Conservation (phyloP, 1,140 invertebrate species). For the Alviniconcha marisindica region DNA sequence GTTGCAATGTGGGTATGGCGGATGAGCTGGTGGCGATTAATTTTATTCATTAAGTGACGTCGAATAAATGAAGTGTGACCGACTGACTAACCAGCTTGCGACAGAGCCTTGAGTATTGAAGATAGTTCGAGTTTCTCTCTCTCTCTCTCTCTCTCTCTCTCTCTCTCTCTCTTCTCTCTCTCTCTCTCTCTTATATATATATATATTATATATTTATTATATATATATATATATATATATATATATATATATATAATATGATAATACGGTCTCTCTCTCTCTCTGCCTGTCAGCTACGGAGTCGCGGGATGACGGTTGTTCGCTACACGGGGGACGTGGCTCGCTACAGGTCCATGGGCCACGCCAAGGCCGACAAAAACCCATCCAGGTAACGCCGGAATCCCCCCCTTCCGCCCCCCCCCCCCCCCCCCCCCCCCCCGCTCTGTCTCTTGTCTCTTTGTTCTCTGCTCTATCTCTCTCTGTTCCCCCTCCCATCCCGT, state of each 20-base stretch:
- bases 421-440: background rate
- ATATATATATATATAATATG: background rate
- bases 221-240: background rate
- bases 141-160: too few species aligned
- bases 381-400: conserved; percentile 45
- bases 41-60: too few species aligned
- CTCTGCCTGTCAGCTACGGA: conserved; percentile 39
- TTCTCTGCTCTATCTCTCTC: background rate
- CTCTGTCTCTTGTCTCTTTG: too few species aligned
- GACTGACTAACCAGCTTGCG: too few species aligned
- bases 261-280: background rate
- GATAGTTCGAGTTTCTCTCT: too few species aligned
- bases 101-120: too few species aligned
- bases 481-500: background rate
- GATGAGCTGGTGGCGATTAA: too few species aligned
- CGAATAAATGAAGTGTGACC: too few species aligned
- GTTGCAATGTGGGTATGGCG: too few species aligned
- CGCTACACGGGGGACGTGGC: conserved; percentile 54
- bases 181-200: conserved; percentile 14
- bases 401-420: background rate
- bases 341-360: conserved; percentile 56
- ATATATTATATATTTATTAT: background rate
- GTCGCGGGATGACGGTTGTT: conserved; percentile 46
- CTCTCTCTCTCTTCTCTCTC: conserved; percentile 8
- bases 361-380: conserved; percentile 55